Base-by-base conservation (phyloP, 2,113 vertebrate species). In the Ammospiza caudacuta region DNA sequence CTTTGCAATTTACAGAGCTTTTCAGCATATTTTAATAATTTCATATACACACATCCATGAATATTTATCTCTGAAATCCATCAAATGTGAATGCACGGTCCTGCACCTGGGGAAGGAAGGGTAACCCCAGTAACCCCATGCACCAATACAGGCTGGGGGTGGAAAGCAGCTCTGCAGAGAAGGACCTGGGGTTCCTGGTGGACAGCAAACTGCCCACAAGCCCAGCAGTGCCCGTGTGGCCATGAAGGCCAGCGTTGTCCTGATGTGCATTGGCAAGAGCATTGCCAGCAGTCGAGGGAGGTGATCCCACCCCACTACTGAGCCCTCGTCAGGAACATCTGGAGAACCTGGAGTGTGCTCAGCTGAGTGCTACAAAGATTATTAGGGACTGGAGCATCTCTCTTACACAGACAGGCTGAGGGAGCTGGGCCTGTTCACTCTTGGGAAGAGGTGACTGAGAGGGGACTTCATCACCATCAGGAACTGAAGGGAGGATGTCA, bases 281-380 rank as follows among this genome's bases (percentile, higher is more conserved):
- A 23, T 7, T n/a, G 27, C 19, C 64, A 54, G 19, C 28, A 62
- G 12, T 8, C 0, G 0, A 19, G 19, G 5, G n/a, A 55, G 19
- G 19, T 39, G 57, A 29, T 69, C 28, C 28, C 16, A 9, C 12
- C 9, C 9, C 31, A 21, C 23, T 25, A 4, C 31, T 52, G 37
- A 37, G 25, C 27, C 54, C 6, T 44, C 1, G 11, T 17, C 41
- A 52, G 37, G 21, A 8, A 22, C 22, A 52, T 9, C 54, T 68
- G n/a, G 57, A 23, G 39, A n/a, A 9, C 23, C 23, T 54, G 39
- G 8, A 54, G 6, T 11, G 28, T 27, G 23, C 54, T 64, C 47
- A 54, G 8, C 1, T 1, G 33, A 46, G 28, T 0, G 6, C 28
- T 16, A 2, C 29, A 29, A 24, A n/a, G 15, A 8, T 62, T 9